Conservation (phyloP, 1,140 invertebrate genomes). For the Ptiloglossa arizonensis region DNA sequence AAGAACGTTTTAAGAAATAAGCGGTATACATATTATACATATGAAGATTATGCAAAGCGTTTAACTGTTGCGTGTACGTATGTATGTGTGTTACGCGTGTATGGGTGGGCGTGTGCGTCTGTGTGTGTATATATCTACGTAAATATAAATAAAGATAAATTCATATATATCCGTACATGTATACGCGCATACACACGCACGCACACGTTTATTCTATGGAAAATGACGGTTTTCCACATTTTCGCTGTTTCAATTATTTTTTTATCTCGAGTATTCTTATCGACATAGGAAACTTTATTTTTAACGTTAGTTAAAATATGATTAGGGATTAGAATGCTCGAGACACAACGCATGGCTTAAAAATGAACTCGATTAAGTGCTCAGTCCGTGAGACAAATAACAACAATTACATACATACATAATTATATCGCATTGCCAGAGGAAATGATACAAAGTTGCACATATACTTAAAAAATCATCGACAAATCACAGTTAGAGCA, state of each 20-base stretch:
- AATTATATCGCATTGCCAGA: not conserved
- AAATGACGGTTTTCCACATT: conserved; percentile 34
- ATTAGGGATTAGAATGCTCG: conserved; percentile 33
- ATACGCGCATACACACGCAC: conserved; percentile 31
- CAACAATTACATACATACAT: not conserved
- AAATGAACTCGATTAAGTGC: conserved; percentile 3
- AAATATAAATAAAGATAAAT: conserved; percentile 39
- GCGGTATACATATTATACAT: conserved; percentile 35
- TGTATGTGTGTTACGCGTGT: conserved; percentile 15
- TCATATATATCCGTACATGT: conserved; percentile 24
- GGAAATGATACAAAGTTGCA: not conserved
- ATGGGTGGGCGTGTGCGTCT: not conserved
- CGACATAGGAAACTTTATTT: conserved; percentile 75
- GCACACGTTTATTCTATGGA: conserved; percentile 37
- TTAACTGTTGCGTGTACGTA: conserved; percentile 22
- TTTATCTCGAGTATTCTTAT: conserved; percentile 52
- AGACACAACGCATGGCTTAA: conserved; percentile 12
- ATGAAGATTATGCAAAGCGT: conserved; percentile 2
- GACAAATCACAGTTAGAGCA: not conserved
- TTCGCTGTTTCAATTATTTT: conserved; percentile 33
- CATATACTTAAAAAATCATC: conserved; percentile 16
- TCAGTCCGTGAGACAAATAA: not conserved
- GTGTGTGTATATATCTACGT: not conserved
- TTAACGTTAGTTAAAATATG: conserved; percentile 73
- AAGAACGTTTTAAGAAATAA: conserved; percentile 46